phyloP scores from a whole-genome alignment of 2,797 vertebrate genomes.

The Babyrousa celebensis region DNA sequence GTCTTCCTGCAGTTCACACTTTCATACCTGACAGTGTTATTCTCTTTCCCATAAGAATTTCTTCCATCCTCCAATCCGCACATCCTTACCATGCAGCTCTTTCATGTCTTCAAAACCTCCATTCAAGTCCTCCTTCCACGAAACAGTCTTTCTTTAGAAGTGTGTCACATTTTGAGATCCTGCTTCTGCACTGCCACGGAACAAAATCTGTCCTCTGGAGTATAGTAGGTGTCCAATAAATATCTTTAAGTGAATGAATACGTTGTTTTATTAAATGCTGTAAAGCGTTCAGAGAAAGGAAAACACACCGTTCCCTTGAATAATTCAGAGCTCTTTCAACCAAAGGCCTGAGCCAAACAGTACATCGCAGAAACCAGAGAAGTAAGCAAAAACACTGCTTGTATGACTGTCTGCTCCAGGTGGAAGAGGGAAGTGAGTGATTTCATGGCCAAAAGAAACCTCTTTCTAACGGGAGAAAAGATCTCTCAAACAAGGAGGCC shows the following conservation, averaged over 20 bases:
- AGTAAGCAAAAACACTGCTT: constrained; percentile 20
- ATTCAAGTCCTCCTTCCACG: neutral
- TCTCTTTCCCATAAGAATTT: neutral
- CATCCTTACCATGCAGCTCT: neutral
- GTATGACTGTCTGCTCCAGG: neutral
- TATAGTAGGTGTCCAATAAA: constrained; percentile 46
- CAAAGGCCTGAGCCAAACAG: constrained; percentile 46
- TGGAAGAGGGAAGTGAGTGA: neutral
- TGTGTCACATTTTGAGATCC: neutral
- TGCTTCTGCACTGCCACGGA: neutral
- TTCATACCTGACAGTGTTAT: neutral
- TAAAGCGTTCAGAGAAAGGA: constrained; percentile 69
- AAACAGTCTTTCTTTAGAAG: neutral
- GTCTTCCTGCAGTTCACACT: neutral
- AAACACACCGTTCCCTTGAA: constrained; percentile 77
- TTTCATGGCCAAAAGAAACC: neutral
- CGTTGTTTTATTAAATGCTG: constrained; percentile 66
- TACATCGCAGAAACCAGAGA: constrained; percentile 74
- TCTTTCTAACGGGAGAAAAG: neutral
- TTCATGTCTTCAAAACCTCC: neutral
- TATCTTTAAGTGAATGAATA: constrained; percentile 69
- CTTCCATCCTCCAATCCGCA: neutral
- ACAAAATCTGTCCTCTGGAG: neutral
- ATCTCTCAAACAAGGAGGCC: neutral
- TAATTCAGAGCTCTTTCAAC: constrained; percentile 73